A percentile compares a stretch with the other conserved stretches of the same genome.
Evolutionary conservation across 2,797 vertebrate species (phyloP).

Genomic region (Oceanodroma leucorhoa): DNA sequence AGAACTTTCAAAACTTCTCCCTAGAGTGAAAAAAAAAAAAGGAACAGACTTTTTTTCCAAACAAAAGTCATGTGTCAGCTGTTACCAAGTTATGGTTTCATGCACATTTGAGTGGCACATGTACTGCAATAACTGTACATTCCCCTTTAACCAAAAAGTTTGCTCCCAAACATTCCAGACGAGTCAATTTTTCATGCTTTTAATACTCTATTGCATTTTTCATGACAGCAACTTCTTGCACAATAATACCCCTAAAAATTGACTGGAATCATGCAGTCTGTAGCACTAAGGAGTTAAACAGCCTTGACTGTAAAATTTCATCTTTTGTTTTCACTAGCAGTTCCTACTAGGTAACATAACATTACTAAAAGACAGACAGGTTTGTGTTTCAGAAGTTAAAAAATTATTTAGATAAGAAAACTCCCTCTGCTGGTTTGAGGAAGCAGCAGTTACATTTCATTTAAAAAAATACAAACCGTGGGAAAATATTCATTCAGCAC

Average conservation of each 20-base stretch:
- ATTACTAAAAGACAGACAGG: neutral
- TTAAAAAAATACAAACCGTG: neutral
- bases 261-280: neutral
- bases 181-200: neutral
- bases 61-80: neutral
- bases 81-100: neutral
- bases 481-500: neutral
- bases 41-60: neutral
- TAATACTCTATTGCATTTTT: neutral
- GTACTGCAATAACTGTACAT: neutral
- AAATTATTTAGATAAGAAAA: neutral
- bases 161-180: neutral
- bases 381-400: neutral
- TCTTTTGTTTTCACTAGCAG: neutral
- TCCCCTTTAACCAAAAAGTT: neutral
- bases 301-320: neutral
- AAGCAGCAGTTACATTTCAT: neutral
- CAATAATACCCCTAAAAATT: neutral
- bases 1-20: neutral
- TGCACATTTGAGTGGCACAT: neutral
- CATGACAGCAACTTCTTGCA: neutral
- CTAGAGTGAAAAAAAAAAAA: neutral
- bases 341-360: neutral
- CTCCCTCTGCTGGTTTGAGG: conserved; percentile 59
- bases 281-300: neutral